phyloP scores from a whole-genome alignment of 2,888 invertebrate genomes.

The Erebia palarica region DNA sequence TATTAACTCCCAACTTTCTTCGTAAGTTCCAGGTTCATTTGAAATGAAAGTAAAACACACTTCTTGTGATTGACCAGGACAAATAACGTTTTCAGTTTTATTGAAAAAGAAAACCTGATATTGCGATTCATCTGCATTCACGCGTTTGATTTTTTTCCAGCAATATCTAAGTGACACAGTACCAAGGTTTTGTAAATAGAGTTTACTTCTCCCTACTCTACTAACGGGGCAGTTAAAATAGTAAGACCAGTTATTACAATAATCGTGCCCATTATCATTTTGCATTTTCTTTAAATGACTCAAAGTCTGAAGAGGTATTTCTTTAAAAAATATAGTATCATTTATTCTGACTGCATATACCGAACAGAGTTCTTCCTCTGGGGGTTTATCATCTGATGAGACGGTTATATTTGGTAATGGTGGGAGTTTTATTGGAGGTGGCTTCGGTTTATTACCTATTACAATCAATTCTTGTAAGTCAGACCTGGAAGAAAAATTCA shows the following conservation, averaged over 20 bases:
- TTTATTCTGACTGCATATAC: constrained; percentile 69
- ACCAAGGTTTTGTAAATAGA: constrained; percentile 78
- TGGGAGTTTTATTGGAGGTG: constrained; percentile 53
- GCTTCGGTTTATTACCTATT: constrained; percentile 59
- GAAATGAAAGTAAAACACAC: constrained; percentile 77
- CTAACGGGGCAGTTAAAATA: constrained; percentile 66
- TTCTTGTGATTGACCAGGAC: constrained; percentile 73
- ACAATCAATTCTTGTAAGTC: constrained; percentile 57
- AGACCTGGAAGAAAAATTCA: constrained; percentile 54
- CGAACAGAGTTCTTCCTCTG: constrained; percentile 41
- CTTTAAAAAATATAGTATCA: constrained; percentile 61
- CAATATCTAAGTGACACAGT: constrained; percentile 72
- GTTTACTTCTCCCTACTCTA: constrained; percentile 59
- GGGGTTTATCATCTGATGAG: constrained; percentile 34
- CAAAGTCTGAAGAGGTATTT: constrained; percentile 51
- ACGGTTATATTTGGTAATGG: constrained; percentile 53
- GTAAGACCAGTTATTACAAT: constrained; percentile 66
- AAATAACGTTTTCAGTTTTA: constrained; percentile 78
- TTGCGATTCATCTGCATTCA: constrained; percentile 55
- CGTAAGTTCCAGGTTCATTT: constrained; percentile 59
- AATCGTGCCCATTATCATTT: constrained; percentile 54
- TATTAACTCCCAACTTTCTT: constrained; percentile 76
- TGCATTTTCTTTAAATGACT: constrained; percentile 49
- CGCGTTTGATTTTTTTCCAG: constrained; percentile 70
- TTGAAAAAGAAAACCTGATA: constrained; percentile 81